Evolutionary conservation across 2,888 invertebrate species (phyloP), one percentile per base, ranked within the genome.

Genomic region (Metopia argyrocephala): DNA sequence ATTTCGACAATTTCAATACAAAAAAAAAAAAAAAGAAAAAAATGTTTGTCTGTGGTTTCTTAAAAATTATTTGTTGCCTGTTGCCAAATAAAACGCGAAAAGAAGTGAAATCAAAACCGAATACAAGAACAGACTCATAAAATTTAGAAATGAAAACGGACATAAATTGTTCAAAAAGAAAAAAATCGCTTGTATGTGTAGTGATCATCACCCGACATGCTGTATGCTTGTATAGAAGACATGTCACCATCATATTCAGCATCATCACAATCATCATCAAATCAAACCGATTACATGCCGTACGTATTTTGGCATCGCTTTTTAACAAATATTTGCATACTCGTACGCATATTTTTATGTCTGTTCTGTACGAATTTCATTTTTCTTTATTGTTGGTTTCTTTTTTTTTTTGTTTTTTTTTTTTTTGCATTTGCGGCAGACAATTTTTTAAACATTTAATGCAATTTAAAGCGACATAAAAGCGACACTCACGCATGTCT

Each of bases 401-500:
- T n/a, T 2, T 28, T 48, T 69, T 1, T n/a, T 1, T 20, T 2
- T 18, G 48, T 2, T 20, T 9, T 21, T 65, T 46, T 25, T 54
- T n/a, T 71, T 6, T 54, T 25, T 27, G 18, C 15, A 15, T 54
- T 62, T 62, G 25, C 50, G 69, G 38, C 56, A 69, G 76, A 76
- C 62, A 70, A 50, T 76, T 57, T 70, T 69, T 57, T 46, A 48
- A 76, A 76, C 70, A 70, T 70, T 69, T 25, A 70, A 57, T 70
- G 56, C 76, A 70, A 76, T 70, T 76, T 57, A 64, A 64, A 45
- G 27, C 69, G 69, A 70, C 69, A 76, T 76, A 70, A 76, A 76
- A 70, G 64, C 62, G 69, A 70, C 69, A 76, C 69, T 70, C 76
- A 70, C 70, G 76, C 70, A 76, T 76, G 70, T 21, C 76, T 69